phyloP scores from a whole-genome alignment of 2,113 vertebrate species.

The Aegypius monachus region DNA sequence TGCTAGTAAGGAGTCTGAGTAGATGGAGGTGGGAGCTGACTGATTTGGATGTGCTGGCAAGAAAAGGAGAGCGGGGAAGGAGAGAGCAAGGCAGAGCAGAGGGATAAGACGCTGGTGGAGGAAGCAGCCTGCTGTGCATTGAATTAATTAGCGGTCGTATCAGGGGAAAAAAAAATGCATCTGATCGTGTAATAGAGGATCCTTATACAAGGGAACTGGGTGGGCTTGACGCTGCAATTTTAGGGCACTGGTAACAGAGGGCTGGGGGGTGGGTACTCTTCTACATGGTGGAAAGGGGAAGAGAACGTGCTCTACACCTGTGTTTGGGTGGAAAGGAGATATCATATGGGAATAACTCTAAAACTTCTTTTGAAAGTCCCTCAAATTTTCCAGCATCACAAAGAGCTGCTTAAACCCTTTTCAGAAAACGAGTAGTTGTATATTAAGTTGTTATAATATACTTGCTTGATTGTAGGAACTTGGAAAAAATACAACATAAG shows the following conservation, averaged over 20 bases:
- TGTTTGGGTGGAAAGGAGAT: neutral
- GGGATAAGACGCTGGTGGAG: neutral
- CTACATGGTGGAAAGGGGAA: neutral
- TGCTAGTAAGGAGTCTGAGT: neutral
- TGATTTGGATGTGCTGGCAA: neutral
- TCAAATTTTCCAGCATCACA: neutral
- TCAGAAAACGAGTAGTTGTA: neutral
- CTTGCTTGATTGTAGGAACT: neutral
- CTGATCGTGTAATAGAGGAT: neutral
- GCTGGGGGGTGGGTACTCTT: neutral
- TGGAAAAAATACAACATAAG: neutral
- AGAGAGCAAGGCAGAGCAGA: neutral
- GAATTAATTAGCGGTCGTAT: neutral
- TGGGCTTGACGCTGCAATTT: neutral
- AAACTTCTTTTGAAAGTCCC: neutral
- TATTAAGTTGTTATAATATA: neutral
- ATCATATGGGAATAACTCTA: neutral
- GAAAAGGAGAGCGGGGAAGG: neutral
- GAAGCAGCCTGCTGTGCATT: neutral
- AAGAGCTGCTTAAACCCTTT: neutral
- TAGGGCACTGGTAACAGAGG: neutral
- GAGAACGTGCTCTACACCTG: fast-evolving
- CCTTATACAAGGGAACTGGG: neutral
- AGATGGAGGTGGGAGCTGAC: neutral
- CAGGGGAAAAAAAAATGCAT: fast-evolving